These are phyloP conservation scores for Pogonocherus hispidulus DNA, from an alignment of 2,888 invertebrate species.

Conservation along the genomic window DNA sequence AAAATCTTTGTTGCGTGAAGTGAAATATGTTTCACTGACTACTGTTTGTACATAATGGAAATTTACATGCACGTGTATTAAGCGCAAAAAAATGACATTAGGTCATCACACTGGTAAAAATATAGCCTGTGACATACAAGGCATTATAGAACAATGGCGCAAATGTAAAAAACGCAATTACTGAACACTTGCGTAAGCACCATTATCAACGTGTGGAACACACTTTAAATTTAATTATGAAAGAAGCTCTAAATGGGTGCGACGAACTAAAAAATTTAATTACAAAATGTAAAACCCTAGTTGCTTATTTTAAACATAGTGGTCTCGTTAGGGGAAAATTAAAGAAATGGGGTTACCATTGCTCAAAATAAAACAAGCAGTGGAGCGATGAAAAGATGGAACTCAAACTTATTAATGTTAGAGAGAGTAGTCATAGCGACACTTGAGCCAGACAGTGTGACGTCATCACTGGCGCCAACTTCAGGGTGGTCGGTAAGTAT, in stretches of 20 bases:
- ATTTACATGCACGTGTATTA: neutral
- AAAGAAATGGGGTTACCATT: conserved; percentile 31
- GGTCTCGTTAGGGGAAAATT: conserved; percentile 32
- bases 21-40: conserved; percentile 4
- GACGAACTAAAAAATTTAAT: conserved; percentile 26
- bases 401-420: conserved; percentile 12
- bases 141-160: neutral
- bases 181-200: conserved; percentile 39
- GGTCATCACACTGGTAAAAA: conserved; percentile 18
- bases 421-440: too few relatives aligned
- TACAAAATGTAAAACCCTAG: conserved; percentile 37
- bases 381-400: neutral
- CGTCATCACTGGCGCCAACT: too few relatives aligned
- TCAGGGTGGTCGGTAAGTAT: too few relatives aligned
- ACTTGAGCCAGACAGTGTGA: too few relatives aligned
- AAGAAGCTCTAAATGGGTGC: conserved; percentile 30
- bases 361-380: neutral
- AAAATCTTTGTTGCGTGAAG: neutral
- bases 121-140: neutral
- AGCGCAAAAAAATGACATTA: conserved; percentile 13
- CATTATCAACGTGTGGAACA: conserved; percentile 53
- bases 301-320: conserved; percentile 42
- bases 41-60: neutral
- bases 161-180: conserved; percentile 49
- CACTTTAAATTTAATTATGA: conserved; percentile 45